Evolutionary conservation across 1,140 invertebrate genomes (phyloP).

Genomic region (Pseudomyrmex flavicornis): DNA sequence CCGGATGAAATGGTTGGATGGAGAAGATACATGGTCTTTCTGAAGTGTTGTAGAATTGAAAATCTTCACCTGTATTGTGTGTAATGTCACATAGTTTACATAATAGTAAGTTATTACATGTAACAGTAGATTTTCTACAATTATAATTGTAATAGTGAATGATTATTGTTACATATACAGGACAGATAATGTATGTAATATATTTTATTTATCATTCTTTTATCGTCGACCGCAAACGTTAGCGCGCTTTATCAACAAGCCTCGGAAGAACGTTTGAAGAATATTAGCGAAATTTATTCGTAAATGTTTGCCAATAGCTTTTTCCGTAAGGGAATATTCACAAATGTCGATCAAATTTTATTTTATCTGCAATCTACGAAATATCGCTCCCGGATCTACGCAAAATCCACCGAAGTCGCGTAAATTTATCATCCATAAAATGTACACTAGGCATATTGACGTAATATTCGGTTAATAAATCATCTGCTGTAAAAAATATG

Average conservation of each 20-base stretch:
- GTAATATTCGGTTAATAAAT: constrained; percentile 62
- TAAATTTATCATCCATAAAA: constrained; percentile 61
- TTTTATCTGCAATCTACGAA: constrained; percentile 57
- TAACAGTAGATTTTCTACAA: too few species aligned
- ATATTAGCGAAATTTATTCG: constrained; percentile 50
- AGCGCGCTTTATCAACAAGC: constrained; percentile 55
- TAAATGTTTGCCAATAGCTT: constrained; percentile 33
- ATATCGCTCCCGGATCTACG: constrained; percentile 50
- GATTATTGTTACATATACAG: not conserved
- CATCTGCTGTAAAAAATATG: constrained; percentile 59
- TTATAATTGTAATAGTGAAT: too few species aligned
- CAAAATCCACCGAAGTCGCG: constrained; percentile 56
- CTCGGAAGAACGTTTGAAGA: constrained; percentile 33
- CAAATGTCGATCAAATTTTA: constrained; percentile 49
- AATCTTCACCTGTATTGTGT: too few species aligned
- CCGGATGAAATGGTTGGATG: too few species aligned
- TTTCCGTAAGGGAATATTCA: constrained; percentile 44
- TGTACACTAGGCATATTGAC: constrained; percentile 59
- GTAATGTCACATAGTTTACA: too few species aligned
- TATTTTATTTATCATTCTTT: constrained; percentile 8
- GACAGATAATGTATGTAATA: not conserved
- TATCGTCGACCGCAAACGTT: constrained; percentile 13
- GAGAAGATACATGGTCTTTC: too few species aligned
- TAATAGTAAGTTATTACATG: too few species aligned
- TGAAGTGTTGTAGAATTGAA: too few species aligned